These are phyloP conservation scores for Solenopsis fugax DNA, from an alignment of 1,140 invertebrate species.

Conservation along the genomic window DNA sequence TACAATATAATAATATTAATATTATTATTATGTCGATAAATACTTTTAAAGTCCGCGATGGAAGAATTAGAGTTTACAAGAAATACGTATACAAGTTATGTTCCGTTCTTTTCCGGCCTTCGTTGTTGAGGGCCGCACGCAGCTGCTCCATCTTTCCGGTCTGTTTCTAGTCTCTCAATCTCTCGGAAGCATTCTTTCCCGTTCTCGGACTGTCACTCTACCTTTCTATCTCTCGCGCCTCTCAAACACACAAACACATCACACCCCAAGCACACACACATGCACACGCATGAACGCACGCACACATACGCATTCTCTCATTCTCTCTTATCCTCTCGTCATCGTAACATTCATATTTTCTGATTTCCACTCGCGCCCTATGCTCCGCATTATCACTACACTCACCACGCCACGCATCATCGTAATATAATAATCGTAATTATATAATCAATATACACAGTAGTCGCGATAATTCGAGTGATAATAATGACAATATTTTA, in stretches of 20 bases:
- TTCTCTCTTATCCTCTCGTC: constrained; percentile 33
- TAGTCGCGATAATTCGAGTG: constrained; percentile 84
- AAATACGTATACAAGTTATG: constrained; percentile 87
- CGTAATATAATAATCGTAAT: constrained; percentile 79
- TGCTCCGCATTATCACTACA: constrained; percentile 46
- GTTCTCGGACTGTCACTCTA: constrained; percentile 58
- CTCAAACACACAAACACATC: neutral
- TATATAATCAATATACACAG: constrained; percentile 86
- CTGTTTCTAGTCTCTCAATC: constrained; percentile 54
- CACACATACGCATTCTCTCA: neutral
- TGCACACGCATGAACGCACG: neutral
- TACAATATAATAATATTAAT: constrained; percentile 86
- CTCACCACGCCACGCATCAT: constrained; percentile 41
- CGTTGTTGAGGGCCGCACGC: constrained; percentile 73
- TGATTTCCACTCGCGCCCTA: constrained; percentile 40
- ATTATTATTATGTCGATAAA: constrained; percentile 87
- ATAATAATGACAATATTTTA: constrained; percentile 86
- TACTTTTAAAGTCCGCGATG: constrained; percentile 87
- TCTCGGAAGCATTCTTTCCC: constrained; percentile 44
- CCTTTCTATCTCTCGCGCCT: constrained; percentile 62
- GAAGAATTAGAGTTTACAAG: constrained; percentile 87
- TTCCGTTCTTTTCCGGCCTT: constrained; percentile 76
- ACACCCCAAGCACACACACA: neutral
- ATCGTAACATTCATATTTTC: constrained; percentile 55
- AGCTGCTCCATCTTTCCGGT: constrained; percentile 68